These are phyloP conservation scores for Prenolepis imparis DNA, from an alignment of 2,888 invertebrate genomes.

Conservation along the genomic window DNA sequence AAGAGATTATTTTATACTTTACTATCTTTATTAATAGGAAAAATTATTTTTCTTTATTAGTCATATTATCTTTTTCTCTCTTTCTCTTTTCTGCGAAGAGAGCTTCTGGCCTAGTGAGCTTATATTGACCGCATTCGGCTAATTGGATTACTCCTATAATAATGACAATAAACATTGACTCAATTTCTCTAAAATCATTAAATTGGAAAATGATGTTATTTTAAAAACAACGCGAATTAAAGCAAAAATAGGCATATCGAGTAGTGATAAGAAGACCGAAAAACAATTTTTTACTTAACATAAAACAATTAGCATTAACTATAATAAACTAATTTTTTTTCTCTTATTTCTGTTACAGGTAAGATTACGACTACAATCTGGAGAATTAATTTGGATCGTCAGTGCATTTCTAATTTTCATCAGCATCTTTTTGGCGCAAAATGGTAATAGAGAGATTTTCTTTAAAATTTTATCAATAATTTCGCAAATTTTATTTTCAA, in stretches of 20 bases:
- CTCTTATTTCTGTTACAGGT: slow-evolving; percentile 31
- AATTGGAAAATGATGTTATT: not conserved
- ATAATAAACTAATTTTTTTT: not conserved
- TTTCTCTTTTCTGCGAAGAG: not conserved
- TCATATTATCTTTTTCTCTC: not conserved
- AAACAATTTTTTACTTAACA: not conserved
- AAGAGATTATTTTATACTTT: not conserved
- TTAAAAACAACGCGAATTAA: not conserved
- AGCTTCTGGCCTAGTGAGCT: slow-evolving; percentile 12
- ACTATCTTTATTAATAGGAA: not conserved
- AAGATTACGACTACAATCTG: slow-evolving; percentile 8
- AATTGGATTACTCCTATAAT: slow-evolving; percentile 31
- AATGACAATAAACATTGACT: slow-evolving; percentile 16
- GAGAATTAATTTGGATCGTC: not conserved
- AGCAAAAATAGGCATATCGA: not conserved
- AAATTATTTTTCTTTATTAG: not conserved
- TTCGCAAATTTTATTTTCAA: not conserved
- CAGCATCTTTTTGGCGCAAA: slow-evolving; percentile 2
- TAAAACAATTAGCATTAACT: not conserved
- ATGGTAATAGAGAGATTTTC: slow-evolving; percentile 1
- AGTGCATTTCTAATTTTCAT: not conserved
- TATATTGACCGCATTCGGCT: slow-evolving; percentile 8
- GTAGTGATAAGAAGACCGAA: not conserved
- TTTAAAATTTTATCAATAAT: slow-evolving; percentile 3
- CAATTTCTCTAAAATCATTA: not conserved